phyloP scores from a whole-genome alignment of 2,888 invertebrate species.

The Brachyopa scutellaris region DNA sequence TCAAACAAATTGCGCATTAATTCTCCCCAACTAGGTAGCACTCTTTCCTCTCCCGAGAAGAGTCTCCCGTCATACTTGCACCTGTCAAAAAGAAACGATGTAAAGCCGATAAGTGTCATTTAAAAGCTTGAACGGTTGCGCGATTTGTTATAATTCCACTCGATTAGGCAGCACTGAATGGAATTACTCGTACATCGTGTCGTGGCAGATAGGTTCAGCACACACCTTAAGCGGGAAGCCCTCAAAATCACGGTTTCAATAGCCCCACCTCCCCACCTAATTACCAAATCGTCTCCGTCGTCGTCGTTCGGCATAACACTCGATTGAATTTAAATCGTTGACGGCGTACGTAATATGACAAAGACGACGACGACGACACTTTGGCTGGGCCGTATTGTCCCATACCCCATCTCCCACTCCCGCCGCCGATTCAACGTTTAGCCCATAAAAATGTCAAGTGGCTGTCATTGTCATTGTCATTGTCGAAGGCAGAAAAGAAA shows the following conservation, averaged over 20 bases:
- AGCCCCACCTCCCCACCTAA: conserved; percentile 32
- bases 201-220: conserved; percentile 20
- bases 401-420: neutral
- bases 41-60: too few species aligned
- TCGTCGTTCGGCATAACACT: conserved; percentile 65
- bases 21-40: too few species aligned
- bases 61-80: too few species aligned
- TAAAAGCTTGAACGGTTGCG: too few species aligned
- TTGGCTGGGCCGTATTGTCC: conserved; percentile 48
- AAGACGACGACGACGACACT: conserved; percentile 41
- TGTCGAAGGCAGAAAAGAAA: conserved; percentile 5
- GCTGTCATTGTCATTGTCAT: conserved; percentile 62
- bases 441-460: conserved; percentile 63
- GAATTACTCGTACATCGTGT: too few species aligned
- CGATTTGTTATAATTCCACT: conserved; percentile 63
- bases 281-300: conserved; percentile 54
- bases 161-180: conserved; percentile 57
- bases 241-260: conserved; percentile 10
- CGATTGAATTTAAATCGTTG: conserved; percentile 71
- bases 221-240: conserved; percentile 26
- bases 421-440: conserved; percentile 24
- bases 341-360: neutral
- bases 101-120: too few species aligned
- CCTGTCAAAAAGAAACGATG: too few species aligned
- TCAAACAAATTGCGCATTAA: too few species aligned